phyloP scores from a whole-genome alignment of 1,140 invertebrate species.

The Magallana angulata region DNA sequence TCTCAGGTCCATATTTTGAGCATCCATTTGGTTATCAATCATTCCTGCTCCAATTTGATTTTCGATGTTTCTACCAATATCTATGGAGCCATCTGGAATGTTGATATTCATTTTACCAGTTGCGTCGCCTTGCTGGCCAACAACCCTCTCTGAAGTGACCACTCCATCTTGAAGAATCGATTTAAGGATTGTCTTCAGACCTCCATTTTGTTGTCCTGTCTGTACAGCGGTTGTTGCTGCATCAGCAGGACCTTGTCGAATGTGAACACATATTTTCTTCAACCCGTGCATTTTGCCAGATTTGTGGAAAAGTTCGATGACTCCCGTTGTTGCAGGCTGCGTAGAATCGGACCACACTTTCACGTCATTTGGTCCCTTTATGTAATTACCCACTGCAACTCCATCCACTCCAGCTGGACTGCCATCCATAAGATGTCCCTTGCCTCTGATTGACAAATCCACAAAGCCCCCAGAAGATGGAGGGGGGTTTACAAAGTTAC shows the following conservation, averaged over 20 bases:
- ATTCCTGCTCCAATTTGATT: neutral
- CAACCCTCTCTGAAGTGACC: neutral
- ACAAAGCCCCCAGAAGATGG: neutral
- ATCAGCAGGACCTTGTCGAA: neutral
- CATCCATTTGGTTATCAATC: neutral
- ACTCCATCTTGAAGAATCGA: neutral
- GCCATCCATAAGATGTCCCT: neutral
- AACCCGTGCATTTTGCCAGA: neutral
- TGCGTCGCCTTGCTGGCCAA: neutral
- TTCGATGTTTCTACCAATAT: neutral
- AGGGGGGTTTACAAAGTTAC: neutral
- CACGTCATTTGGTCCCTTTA: neutral
- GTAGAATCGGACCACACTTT: constrained; percentile 13
- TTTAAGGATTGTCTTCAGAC: neutral
- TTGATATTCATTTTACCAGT: neutral
- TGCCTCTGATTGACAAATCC: neutral
- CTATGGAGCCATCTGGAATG: neutral
- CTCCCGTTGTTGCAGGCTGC: neutral
- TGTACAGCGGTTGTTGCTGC: neutral
- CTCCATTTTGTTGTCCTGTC: neutral
- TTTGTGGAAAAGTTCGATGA: neutral
- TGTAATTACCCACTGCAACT: constrained; percentile 15
- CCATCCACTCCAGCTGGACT: neutral
- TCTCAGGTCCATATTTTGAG: neutral
- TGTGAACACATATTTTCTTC: constrained; percentile 22